A percentile compares a stretch with the other conserved stretches of the same genome.
Conservation (phyloP, 1,140 invertebrate genomes). For the Drosophila gunungcola region DNA sequence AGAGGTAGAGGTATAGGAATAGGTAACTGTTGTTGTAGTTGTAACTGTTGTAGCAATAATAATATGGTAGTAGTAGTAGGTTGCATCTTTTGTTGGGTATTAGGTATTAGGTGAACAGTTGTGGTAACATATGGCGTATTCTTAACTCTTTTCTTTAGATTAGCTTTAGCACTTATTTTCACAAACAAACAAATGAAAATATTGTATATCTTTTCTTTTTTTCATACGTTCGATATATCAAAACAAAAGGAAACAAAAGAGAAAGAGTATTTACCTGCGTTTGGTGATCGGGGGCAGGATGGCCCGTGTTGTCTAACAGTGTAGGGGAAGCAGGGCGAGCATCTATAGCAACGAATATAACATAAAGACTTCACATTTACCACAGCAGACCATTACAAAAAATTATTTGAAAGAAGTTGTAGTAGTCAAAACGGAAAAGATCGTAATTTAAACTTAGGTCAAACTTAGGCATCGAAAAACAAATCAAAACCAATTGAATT, state of each 20-base stretch:
- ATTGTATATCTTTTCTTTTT: constrained; percentile 54
- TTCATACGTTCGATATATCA: constrained; percentile 62
- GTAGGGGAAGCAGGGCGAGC: constrained; percentile 85
- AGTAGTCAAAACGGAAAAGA: constrained; percentile 64
- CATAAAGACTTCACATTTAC: constrained; percentile 86
- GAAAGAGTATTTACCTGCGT: constrained; percentile 85
- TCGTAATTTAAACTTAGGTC: constrained; percentile 32
- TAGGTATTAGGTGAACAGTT: constrained; percentile 52
- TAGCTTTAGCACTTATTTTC: constrained; percentile 57
- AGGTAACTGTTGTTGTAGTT: constrained; percentile 47
- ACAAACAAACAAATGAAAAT: constrained; percentile 61
- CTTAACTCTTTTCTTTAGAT: constrained; percentile 63
- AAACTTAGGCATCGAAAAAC: constrained; percentile 26
- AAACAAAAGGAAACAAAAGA: constrained; percentile 78
- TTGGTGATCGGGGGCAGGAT: constrained; percentile 85
- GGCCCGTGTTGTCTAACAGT: constrained; percentile 85
- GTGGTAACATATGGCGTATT: constrained; percentile 65
- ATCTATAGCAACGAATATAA: constrained; percentile 87
- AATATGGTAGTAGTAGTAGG: constrained; percentile 40
- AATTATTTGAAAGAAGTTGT: constrained; percentile 84
- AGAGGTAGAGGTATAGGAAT: constrained; percentile 31
- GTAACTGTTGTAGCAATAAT: constrained; percentile 65
- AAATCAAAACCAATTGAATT: constrained; percentile 42
- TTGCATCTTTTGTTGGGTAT: constrained; percentile 55
- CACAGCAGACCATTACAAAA: constrained; percentile 85